Percentiles rank a stretch among this genome's conserved stretches.
Conservation (phyloP, 2,113 vertebrate genomes). For the Crypturellus undulatus region DNA sequence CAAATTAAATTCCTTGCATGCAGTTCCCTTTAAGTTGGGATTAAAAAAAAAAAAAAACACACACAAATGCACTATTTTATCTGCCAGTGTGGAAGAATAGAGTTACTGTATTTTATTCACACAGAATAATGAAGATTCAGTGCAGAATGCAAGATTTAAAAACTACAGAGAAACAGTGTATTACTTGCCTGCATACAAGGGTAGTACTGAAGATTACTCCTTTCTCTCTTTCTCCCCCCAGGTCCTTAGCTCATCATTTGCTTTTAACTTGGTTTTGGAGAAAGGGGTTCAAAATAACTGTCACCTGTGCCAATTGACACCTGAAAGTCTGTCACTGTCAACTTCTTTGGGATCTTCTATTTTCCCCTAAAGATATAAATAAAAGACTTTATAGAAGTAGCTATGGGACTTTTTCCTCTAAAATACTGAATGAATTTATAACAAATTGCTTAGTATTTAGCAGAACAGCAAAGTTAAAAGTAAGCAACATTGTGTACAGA, state of each 20-base stretch:
- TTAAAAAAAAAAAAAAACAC: background rate
- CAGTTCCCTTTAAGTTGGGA: background rate
- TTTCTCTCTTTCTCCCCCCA: background rate
- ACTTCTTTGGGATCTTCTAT: background rate
- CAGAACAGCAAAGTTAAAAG: background rate
- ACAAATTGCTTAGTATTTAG: background rate
- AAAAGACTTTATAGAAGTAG: background rate
- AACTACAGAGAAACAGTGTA: background rate
- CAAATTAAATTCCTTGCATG: background rate
- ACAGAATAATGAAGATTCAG: background rate
- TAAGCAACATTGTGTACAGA: background rate
- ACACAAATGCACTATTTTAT: background rate
- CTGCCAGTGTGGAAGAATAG: background rate
- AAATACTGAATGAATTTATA: background rate
- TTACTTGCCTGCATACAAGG: background rate
- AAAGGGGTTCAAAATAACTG: background rate
- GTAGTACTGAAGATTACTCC: background rate
- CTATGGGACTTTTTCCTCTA: background rate
- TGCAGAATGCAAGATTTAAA: background rate
- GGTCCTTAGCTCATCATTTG: background rate
- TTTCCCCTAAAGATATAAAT: background rate
- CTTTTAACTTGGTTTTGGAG: background rate
- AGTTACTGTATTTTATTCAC: background rate
- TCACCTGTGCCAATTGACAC: background rate
- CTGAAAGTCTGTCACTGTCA: background rate